Evolutionary conservation across 2,113 vertebrate genomes (phyloP), one percentile per base, ranked within the genome.

Genomic region (Corythornis cristatus): DNA sequence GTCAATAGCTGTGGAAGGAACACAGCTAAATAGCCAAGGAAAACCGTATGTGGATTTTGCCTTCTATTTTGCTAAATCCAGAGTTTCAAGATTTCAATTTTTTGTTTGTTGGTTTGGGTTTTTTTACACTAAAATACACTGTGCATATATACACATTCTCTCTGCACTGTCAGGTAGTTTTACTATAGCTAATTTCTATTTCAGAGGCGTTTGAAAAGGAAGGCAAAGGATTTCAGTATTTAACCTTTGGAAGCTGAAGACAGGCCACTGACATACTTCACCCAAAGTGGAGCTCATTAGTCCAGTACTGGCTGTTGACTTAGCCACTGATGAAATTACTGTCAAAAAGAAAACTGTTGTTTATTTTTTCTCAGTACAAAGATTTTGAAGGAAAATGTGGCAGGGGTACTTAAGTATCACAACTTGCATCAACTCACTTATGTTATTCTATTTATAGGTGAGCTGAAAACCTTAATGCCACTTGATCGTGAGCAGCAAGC

Each of bases 401-500:
- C 74, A 75, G 21, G 3, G 12, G 22, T 79, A 48, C 40, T 81
- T 73, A 54, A 48, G 9, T 85, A 19, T 75, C 84, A 33, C 29
- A 74, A 66, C 45, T 71, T 23, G 4, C 11, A 3, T 88, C 68
- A 66, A 3, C 40, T 68, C 66, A 9, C 1, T 22, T 75, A 6
- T 77, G 43, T 75, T 85, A 31, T 31, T 94, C 28, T 72, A 5
- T 80, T 89, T 94, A 33, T 83, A 99, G 99, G 99, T 88, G 99
- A 99, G 95, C 72, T 99, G 93, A 99, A 98, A 97, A 99, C 99
- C 8, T 96, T 96, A 11, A 97, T 97, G 79, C 93, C 98, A 1
- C 98, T 99, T 65, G 99, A 99, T 95, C 98, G 98, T 9, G 99
- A 99, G 95, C 97, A 98, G 56, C 97, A 98, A 84, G 98, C 96